phyloP scores from a whole-genome alignment of 2,797 vertebrate species.

The Antennarius maculatus region DNA sequence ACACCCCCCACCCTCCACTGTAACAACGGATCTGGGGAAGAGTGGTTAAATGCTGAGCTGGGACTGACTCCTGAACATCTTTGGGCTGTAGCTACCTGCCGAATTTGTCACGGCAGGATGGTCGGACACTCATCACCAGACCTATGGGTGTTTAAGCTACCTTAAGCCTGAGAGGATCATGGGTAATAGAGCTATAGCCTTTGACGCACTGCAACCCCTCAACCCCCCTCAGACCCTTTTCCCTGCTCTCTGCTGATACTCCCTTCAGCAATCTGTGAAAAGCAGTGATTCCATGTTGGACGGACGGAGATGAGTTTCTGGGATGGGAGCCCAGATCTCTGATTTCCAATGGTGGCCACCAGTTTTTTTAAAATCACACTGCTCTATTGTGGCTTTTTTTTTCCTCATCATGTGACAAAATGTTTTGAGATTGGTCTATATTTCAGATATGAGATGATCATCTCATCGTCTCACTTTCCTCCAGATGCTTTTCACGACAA shows the following conservation, averaged over 20 bases:
- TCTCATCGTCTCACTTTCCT: conserved; percentile 49
- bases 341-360: conserved; percentile 55
- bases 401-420: conserved; percentile 41
- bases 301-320: conserved; percentile 58
- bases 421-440: conserved; percentile 67
- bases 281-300: conserved; percentile 59
- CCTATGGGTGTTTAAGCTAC: conserved; percentile 73
- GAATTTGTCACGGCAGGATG: conserved; percentile 65
- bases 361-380: conserved; percentile 55
- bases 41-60: conserved; percentile 33
- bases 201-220: conserved; percentile 76
- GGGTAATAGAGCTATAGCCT: conserved; percentile 76
- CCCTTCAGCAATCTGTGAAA: conserved; percentile 69
- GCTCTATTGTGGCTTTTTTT: conserved; percentile 59
- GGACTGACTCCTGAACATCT: conserved; percentile 49
- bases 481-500: conserved; percentile 64
- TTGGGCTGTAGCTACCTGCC: conserved; percentile 45
- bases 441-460: conserved; percentile 54
- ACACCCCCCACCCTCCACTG: conserved; percentile 22
- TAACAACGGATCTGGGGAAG: conserved; percentile 32
- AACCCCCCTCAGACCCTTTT: not conserved
- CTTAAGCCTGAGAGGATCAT: conserved; percentile 77
- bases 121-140: conserved; percentile 62
- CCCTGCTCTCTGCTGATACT: conserved; percentile 59
- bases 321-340: conserved; percentile 52